Base-by-base conservation (phyloP, 2,888 invertebrate species). In the Eurytoma adleriae region DNA sequence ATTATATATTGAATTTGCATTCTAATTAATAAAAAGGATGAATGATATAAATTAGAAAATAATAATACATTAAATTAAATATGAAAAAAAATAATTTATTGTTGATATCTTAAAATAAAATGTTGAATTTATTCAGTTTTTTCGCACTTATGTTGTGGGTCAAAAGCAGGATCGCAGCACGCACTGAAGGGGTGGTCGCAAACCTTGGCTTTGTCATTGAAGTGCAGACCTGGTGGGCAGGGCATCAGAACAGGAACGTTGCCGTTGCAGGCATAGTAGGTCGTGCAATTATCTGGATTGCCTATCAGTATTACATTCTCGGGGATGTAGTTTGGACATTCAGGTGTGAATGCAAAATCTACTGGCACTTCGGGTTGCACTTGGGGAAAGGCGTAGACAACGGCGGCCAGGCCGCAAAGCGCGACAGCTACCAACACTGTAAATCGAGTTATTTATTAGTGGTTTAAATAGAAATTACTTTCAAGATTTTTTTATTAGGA, bases 121-220 rank as follows among this genome's bases (percentile, higher is more conserved):
- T 16, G 56, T n/a, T 56, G 4, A 16, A 56, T 56, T 16, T 14
- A n/a, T 16, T 16, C 56, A 16, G 56, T 16, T 12, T 72, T 30
- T 1, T 12, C 13, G 52, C 78, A 78, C 59, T 48, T 71, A 4
- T 72, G 18, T 12, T 70, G 3, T 0, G 57, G 70, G 7, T 78
- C 66, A 18, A n/a, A 48, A 2, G n/a, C 20, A n/a, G 54, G 40
- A 20, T 79, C 79, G 80, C 89, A 89, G 16, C 84, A 82, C 24
- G 85, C 88, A 2, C 67, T n/a, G 0, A 18, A n/a, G 0, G 87
- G 85, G 83, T 84, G 87, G 76, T 89, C 88, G 76, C 89, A 89
- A 5, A 84, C 85, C 52, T 82, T 72, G 5, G 84, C 52, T 18
- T n/a, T 16, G 3, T 82, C 62, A 74, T 88, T 88, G 82, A 86